These are phyloP conservation scores for Calephelis perditalis DNA, from an alignment of 2,888 invertebrate genomes.

Conservation along the genomic window DNA sequence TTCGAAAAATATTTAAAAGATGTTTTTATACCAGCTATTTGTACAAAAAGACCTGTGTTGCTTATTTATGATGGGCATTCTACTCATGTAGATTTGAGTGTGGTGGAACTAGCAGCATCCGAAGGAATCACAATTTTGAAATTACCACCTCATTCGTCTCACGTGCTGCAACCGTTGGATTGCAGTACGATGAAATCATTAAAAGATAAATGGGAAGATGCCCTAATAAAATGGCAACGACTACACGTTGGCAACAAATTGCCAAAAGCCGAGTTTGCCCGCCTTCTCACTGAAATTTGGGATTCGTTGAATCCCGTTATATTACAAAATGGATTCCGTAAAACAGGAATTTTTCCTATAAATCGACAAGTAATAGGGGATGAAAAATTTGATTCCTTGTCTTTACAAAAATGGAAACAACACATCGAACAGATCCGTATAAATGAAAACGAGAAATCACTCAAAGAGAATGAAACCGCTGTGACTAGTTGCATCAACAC, in stretches of 20 bases:
- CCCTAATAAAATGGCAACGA: too few species aligned
- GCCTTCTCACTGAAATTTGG: not conserved
- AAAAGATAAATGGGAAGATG: constrained; percentile 17
- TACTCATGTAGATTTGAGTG: constrained; percentile 32
- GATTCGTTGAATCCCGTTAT: not conserved
- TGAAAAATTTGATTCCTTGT: too few species aligned
- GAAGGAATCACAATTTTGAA: constrained; percentile 32
- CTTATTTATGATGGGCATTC: constrained; percentile 37
- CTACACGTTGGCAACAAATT: too few species aligned
- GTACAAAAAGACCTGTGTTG: constrained; percentile 27
- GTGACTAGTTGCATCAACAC: too few species aligned
- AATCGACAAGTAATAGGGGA: too few species aligned
- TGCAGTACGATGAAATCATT: constrained; percentile 26
- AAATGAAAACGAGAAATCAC: too few species aligned
- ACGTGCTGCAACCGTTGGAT: constrained; percentile 35
- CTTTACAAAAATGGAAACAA: too few species aligned
- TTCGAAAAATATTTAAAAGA: constrained; percentile 34
- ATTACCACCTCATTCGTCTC: constrained; percentile 35
- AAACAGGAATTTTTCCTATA: too few species aligned
- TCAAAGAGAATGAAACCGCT: too few species aligned
- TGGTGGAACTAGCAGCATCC: constrained; percentile 21
- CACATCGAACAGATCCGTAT: too few species aligned
- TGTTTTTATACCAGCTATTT: constrained; percentile 25
- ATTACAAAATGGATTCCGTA: not conserved
- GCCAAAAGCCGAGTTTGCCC: too few species aligned